Conservation (phyloP, 2,113 vertebrate genomes). For the Rostratula benghalensis region DNA sequence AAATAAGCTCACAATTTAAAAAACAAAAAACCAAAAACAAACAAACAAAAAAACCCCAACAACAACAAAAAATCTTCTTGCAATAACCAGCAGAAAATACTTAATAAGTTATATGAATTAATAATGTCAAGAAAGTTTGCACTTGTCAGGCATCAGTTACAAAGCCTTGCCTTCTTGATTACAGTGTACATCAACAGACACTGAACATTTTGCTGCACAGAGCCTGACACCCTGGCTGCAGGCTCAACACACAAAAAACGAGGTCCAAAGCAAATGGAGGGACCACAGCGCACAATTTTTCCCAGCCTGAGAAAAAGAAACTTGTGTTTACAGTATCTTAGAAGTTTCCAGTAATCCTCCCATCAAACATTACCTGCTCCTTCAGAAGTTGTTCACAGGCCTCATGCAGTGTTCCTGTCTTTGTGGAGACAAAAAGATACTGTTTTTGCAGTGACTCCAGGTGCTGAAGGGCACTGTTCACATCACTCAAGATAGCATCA, state of each 20-base stretch:
- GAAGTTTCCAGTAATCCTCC: background rate
- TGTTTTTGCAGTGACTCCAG: slow-evolving; percentile 94
- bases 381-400: slow-evolving; percentile 96
- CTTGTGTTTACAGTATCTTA: background rate
- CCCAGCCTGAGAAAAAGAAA: background rate
- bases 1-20: background rate
- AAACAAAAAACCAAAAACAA: background rate
- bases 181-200: background rate
- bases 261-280: background rate
- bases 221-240: background rate
- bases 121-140: background rate
- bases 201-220: background rate
- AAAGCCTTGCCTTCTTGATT: background rate
- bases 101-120: background rate
- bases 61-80: background rate
- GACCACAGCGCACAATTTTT: background rate
- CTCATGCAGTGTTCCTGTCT: slow-evolving; percentile 93
- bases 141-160: background rate
- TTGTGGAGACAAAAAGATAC: slow-evolving; percentile 96
- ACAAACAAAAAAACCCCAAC: no score
- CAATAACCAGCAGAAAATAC: background rate
- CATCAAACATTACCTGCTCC: slow-evolving; percentile 85
- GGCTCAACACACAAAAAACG: background rate
- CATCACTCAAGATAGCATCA: slow-evolving; percentile 90
- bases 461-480: slow-evolving; percentile 89